These are phyloP conservation scores for Tyria jacobaeae DNA, from an alignment of 2,888 invertebrate species.

Conservation along the genomic window DNA sequence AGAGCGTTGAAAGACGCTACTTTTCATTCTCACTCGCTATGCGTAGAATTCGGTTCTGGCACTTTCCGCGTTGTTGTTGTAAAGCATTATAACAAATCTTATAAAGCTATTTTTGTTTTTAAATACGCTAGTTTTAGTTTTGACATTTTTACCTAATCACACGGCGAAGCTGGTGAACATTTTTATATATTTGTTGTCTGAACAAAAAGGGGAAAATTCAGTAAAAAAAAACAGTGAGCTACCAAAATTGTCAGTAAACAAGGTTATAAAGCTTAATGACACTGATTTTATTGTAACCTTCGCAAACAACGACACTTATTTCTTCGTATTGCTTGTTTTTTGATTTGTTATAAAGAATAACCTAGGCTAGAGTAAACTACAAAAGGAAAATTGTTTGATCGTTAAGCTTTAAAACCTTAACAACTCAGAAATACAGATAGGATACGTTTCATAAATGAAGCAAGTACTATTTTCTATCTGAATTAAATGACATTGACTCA, in stretches of 20 bases:
- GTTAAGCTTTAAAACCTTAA: too few relatives aligned
- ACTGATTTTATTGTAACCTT: conserved; percentile 47
- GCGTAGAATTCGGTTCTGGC: too few relatives aligned
- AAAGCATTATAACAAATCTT: too few relatives aligned
- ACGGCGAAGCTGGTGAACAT: conserved; percentile 24
- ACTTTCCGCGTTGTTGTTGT: too few relatives aligned
- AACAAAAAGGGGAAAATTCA: conserved; percentile 18
- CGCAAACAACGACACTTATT: conserved; percentile 39
- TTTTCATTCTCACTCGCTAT: too few relatives aligned
- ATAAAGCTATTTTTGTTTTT: too few relatives aligned
- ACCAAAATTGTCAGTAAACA: conserved; percentile 51
- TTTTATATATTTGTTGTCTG: conserved; percentile 20
- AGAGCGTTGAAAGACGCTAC: too few relatives aligned
- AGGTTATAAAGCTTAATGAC: conserved; percentile 60
- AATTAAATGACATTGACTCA: too few relatives aligned
- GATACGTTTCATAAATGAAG: too few relatives aligned
- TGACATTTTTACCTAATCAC: neutral
- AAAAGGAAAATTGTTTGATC: too few relatives aligned
- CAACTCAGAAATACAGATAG: too few relatives aligned
- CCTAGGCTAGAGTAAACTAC: neutral
- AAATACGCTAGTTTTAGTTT: neutral
- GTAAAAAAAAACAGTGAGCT: conserved; percentile 36
- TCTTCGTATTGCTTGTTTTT: conserved; percentile 29
- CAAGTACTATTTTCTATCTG: too few relatives aligned
- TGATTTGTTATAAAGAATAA: conserved; percentile 13